phyloP scores from a whole-genome alignment of 2,113 vertebrate species.

The Rattus norvegicus region GRCr8 NC_086032.1:77052501-77053000 shows the following conservation, averaged over 20 bases:
- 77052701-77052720: background rate
- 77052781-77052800: accelerated
- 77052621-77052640: background rate
- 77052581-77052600: background rate
- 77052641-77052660: background rate
- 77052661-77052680: background rate
- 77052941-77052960: accelerated
- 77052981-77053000: background rate
- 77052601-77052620: background rate
- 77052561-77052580: accelerated
- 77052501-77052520: background rate
- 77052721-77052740: background rate
- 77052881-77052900: background rate
- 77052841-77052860: accelerated
- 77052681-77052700: background rate
- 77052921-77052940: background rate
- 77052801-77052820: no score
- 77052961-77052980: background rate
- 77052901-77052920: background rate
- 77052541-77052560: background rate
- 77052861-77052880: accelerated
- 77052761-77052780: accelerated
- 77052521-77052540: no score
- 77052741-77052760: background rate
- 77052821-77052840: background rate